A percentile compares a stretch with the other conserved stretches of the same genome.
phyloP scores from a whole-genome alignment of 2,888 invertebrate species.

The Leptothorax acervorum region DNA sequence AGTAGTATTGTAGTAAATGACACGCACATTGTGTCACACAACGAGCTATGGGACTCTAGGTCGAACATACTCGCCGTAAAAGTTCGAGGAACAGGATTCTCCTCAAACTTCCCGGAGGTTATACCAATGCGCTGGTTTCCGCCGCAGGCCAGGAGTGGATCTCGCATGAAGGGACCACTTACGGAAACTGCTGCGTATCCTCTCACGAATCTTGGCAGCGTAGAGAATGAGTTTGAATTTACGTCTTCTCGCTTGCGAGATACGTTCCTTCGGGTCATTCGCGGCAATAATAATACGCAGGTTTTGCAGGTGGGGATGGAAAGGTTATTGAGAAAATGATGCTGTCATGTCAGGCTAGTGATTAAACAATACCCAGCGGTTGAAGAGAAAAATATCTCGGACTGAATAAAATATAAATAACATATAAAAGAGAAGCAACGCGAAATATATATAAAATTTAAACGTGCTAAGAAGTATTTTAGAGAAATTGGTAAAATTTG shows the following conservation, averaged over 20 bases:
- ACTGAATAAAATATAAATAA: not conserved
- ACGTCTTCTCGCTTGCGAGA: constrained; percentile 16
- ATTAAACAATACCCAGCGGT: constrained; percentile 23
- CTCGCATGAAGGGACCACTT: constrained; percentile 41
- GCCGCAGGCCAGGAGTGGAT: constrained; percentile 45
- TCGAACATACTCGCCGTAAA: not conserved
- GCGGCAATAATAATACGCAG: constrained; percentile 37
- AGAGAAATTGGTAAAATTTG: not conserved
- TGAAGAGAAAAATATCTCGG: not conserved
- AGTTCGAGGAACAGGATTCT: constrained; percentile 2
- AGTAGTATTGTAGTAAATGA: not conserved
- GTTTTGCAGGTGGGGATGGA: constrained; percentile 15
- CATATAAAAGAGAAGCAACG: not conserved
- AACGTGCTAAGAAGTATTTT: not conserved
- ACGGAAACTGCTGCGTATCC: constrained; percentile 35
- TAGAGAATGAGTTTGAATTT: constrained; percentile 45
- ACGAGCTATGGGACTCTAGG: not conserved
- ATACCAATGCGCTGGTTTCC: constrained; percentile 22
- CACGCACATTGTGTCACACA: constrained; percentile 23
- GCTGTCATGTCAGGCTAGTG: not conserved
- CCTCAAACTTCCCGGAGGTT: constrained; percentile 7
- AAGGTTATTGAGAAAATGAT: constrained; percentile 34
- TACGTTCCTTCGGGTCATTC: constrained; percentile 41
- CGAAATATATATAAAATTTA: not conserved
- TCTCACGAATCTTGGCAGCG: constrained; percentile 51